Evolutionary conservation across 2,888 invertebrate genomes (phyloP).

Genomic region (Myopa testacea): DNA sequence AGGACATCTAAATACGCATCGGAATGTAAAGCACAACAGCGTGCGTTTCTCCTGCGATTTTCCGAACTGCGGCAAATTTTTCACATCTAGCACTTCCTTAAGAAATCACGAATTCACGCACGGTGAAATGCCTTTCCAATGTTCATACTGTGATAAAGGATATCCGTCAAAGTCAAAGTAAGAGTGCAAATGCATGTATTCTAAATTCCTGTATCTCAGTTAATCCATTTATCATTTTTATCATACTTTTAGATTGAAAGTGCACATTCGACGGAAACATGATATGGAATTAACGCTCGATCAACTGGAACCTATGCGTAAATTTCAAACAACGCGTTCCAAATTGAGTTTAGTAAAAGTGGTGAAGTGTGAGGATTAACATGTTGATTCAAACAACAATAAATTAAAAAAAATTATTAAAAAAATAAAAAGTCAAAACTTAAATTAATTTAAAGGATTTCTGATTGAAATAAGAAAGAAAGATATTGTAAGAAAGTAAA

Average conservation of each 20-base stretch:
- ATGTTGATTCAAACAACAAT: not conserved
- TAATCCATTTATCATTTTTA: constrained; percentile 3
- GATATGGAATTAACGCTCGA: constrained; percentile 48
- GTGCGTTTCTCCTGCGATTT: constrained; percentile 54
- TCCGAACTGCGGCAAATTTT: constrained; percentile 54
- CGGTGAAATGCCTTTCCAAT: constrained; percentile 57
- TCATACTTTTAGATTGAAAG: constrained; percentile 48
- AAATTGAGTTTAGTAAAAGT: constrained; percentile 52
- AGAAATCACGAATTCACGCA: constrained; percentile 57
- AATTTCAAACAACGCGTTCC: constrained; percentile 53
- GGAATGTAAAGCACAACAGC: constrained; percentile 54
- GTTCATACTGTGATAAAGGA: constrained; percentile 52
- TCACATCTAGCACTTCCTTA: constrained; percentile 56
- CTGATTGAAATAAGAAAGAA: no score
- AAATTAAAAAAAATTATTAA: not conserved
- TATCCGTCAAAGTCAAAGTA: constrained; percentile 58
- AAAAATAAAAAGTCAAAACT: no score
- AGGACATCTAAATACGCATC: constrained; percentile 56
- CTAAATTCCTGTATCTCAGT: not conserved
- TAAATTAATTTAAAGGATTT: no score
- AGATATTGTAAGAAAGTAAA: no score
- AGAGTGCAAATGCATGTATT: constrained; percentile 34
- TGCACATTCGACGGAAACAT: constrained; percentile 55
- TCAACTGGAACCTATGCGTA: constrained; percentile 56
- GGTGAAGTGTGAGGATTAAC: constrained; percentile 32